Conservation (phyloP, 2,113 vertebrate species). For the Tenebrosternarchus preto region DNA sequence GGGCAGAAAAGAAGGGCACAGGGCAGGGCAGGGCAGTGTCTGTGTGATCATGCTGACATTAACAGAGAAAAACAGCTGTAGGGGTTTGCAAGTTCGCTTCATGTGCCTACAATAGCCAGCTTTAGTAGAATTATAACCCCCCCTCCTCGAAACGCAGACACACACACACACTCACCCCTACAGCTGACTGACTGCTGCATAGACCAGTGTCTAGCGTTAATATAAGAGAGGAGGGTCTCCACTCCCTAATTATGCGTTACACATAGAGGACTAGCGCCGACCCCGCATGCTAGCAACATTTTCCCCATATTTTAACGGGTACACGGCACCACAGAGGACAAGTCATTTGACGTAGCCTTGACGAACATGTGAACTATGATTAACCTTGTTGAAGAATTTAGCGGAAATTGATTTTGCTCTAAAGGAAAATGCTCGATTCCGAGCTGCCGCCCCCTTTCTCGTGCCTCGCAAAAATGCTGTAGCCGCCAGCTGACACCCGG, state of each 20-base stretch:
- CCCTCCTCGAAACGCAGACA: neutral
- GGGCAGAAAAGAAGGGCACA: too few species aligned
- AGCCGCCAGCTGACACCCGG: slow-evolving; percentile 73
- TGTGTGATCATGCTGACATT: slow-evolving; percentile 32
- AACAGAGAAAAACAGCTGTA: slow-evolving; percentile 39
- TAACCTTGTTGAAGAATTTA: slow-evolving; percentile 10
- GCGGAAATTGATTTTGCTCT: slow-evolving; percentile 13
- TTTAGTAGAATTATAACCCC: slow-evolving; percentile 14
- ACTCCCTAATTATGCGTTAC: too few species aligned
- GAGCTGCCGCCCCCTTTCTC: slow-evolving; percentile 30
- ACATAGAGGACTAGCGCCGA: too few species aligned
- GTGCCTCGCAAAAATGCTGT: slow-evolving; percentile 47
- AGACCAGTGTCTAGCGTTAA: slow-evolving; percentile 15
- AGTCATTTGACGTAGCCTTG: too few species aligned
- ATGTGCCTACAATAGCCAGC: slow-evolving; percentile 19
- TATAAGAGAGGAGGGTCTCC: slow-evolving; percentile 30
- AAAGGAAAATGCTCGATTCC: slow-evolving; percentile 15
- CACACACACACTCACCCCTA: neutral
- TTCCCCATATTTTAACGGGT: too few species aligned
- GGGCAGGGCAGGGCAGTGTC: neutral
- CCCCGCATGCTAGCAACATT: too few species aligned
- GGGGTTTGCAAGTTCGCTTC: slow-evolving; percentile 5
- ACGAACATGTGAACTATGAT: slow-evolving; percentile 20
- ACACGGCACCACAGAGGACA: too few species aligned
- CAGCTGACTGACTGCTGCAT: slow-evolving; percentile 29